Evolutionary conservation across 2,888 invertebrate genomes (phyloP), one percentile per base, ranked within the genome.

Genomic region (Melinaea marsaeus): DNA sequence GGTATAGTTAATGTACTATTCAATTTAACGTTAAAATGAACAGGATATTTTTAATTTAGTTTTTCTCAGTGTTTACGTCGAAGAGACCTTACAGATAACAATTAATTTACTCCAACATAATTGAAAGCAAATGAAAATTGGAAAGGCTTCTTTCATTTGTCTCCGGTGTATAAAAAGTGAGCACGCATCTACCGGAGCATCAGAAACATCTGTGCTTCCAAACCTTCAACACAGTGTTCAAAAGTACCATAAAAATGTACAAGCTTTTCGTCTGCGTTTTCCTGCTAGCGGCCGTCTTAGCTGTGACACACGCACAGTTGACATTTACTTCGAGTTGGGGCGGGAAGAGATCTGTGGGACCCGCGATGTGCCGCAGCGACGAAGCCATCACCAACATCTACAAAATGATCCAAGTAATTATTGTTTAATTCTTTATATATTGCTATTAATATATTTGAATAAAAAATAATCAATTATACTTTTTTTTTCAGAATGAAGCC

Each of bases 251-350:
- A 63, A 82, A 73, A 58, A 85, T 86, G 86, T 75, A 79, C 67
- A 83, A 82, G 67, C 55, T 76, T 37, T 65, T 77, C 57, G 65
- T 81, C 35, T 68, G 83, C 13, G 62, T 83, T 22, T 67, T 85
- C 37, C 55, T 88, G 58, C 68, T 83, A 48, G 83, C 81, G 6
- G 85, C 81, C 70, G 57, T 84, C 45, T 80, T 79, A 64, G 58
- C 84, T 35, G 62, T 78, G 48, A 73, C 78, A 22, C 79, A 85
- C 1, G 92, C 87, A 0, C 92, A 92, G 73, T 75, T 93, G 47
- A 93, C 92, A 4, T 93, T 92, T 75, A 92, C 92, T 0, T 92
- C 92, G 0, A 89, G 87, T 60, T 93, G 92, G 92, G 90, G 84
- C 0, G 89, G 88, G 2, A 86, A 89, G 68, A 82, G 92, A 13